Evolutionary conservation across 2,888 invertebrate species (phyloP).

Genomic region (Prosapia bicincta): DNA sequence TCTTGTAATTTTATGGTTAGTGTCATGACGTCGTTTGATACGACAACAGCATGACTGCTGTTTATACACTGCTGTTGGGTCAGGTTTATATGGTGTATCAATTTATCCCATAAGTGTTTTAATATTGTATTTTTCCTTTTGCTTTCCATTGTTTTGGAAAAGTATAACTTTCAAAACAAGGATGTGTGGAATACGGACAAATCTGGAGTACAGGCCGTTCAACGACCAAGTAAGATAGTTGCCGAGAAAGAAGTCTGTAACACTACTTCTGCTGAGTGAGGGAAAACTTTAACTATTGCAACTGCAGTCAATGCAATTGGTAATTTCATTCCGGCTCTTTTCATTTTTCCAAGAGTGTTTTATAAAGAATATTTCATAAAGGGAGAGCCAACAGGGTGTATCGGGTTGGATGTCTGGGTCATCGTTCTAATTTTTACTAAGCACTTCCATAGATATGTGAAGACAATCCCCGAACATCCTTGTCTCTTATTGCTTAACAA

Average conservation of each 20-base stretch:
- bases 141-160: too few species aligned
- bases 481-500: too few species aligned
- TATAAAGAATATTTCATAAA: constrained; percentile 39
- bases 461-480: background rate
- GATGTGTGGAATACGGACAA: too few species aligned
- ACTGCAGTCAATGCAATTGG: too few species aligned
- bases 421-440: too few species aligned
- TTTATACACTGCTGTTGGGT: background rate
- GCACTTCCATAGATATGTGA: constrained; percentile 27
- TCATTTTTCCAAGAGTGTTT: too few species aligned
- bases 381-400: constrained; percentile 38
- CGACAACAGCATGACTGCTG: too few species aligned
- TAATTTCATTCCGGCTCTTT: constrained; percentile 36
- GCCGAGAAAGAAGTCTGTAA: background rate
- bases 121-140: too few species aligned
- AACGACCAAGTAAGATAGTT: background rate
- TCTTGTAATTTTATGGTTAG: background rate
- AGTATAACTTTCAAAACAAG: too few species aligned
- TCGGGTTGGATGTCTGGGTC: constrained; percentile 40
- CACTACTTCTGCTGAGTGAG: too few species aligned
- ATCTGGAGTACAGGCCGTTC: background rate
- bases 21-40: constrained; percentile 8
- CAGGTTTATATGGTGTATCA: constrained; percentile 7
- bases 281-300: too few species aligned
- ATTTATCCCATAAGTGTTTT: too few species aligned